phyloP scores from a whole-genome alignment of 2,797 vertebrate genomes.

The Myripristis jacobus region DNA sequence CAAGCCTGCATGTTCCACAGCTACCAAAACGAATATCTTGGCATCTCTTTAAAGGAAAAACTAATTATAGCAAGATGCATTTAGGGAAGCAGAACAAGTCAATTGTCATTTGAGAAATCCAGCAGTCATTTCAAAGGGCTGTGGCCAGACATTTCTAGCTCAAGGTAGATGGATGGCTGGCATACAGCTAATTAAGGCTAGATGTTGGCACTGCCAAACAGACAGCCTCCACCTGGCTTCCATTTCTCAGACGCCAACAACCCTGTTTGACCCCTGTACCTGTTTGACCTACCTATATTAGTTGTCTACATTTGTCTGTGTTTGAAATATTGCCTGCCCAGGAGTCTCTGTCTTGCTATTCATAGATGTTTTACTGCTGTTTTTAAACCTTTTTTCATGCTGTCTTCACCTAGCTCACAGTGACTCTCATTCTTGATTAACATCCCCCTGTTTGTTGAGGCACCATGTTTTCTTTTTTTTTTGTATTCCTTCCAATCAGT shows the following conservation, averaged over 20 bases:
- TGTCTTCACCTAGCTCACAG: background rate
- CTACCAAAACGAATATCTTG: conserved; percentile 53
- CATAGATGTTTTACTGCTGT: conserved; percentile 35
- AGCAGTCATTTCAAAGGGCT: conserved; percentile 11
- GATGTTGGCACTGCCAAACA: conserved; percentile 42
- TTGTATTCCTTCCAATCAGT: conserved; percentile 2
- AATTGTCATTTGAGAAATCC: conserved; percentile 44
- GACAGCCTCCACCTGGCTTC: conserved; percentile 44
- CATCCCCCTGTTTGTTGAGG: background rate
- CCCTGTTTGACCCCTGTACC: conserved; percentile 49
- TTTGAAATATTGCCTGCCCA: conserved; percentile 34
- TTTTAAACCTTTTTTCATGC: background rate
- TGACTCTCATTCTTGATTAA: conserved; percentile 12
- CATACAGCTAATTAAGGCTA: conserved; percentile 60
- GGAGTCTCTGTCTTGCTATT: conserved; percentile 14
- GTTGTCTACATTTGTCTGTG: conserved; percentile 19
- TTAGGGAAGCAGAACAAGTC: conserved; percentile 25
- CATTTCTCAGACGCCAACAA: conserved; percentile 47
- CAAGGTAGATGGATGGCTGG: conserved; percentile 46
- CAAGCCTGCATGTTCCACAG: conserved; percentile 42
- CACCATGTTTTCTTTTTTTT: background rate
- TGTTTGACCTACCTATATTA: background rate
- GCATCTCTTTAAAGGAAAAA: conserved; percentile 40
- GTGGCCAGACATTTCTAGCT: conserved; percentile 33
- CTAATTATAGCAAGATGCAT: conserved; percentile 37